phyloP scores from a whole-genome alignment of 2,113 vertebrate species.

The Hippopotamus amphibius region DNA sequence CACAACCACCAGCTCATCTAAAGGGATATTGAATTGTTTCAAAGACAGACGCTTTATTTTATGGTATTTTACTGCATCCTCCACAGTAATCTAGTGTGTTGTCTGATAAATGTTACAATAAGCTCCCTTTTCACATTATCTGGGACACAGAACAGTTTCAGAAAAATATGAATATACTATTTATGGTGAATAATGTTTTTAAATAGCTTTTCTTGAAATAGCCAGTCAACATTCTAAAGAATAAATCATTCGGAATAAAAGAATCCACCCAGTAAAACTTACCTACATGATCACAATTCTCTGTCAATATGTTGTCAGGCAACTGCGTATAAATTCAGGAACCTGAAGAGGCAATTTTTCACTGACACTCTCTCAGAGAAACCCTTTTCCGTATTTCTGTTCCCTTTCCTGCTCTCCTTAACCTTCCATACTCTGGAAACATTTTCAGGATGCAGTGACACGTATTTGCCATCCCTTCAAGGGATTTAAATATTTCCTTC shows the following conservation, averaged over 20 bases:
- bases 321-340: background rate
- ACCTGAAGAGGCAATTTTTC: constrained; percentile 13
- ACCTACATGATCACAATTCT: background rate
- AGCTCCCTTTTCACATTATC: background rate
- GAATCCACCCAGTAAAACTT: background rate
- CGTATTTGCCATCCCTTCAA: background rate
- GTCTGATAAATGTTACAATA: background rate
- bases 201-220: background rate
- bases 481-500: background rate
- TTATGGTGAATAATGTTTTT: background rate
- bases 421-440: background rate
- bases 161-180: background rate
- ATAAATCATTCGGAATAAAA: background rate
- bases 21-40: background rate
- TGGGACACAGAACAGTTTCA: background rate
- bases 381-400: background rate
- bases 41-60: background rate
- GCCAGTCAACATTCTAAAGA: background rate
- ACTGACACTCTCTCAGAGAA: background rate
- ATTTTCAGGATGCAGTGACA: background rate
- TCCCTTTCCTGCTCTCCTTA: background rate
- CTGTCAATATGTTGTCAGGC: background rate
- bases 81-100: background rate
- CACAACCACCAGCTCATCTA: background rate
- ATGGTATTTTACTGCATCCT: background rate